Conservation (phyloP, 2,888 invertebrate species). For the Caenorhabditis angaria region DNA sequence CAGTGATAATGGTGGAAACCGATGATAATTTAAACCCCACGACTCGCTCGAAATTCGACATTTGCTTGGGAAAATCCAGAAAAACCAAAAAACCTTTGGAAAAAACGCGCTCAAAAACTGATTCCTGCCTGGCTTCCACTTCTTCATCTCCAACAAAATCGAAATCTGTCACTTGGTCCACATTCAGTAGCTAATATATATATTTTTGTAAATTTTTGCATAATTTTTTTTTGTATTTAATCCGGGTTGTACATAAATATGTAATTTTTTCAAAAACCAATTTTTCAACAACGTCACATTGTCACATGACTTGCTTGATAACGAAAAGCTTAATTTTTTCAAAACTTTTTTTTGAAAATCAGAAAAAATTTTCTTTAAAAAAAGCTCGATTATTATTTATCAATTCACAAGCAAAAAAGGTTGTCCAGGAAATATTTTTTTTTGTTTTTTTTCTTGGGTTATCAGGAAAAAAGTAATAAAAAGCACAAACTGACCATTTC, state of each 20-base stretch:
- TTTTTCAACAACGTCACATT: too few relatives aligned
- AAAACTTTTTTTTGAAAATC: conserved; percentile 6
- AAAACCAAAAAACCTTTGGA: conserved; percentile 17
- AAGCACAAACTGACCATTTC: too few relatives aligned
- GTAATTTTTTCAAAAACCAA: too few relatives aligned
- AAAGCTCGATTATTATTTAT: too few relatives aligned
- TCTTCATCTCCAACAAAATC: conserved; percentile 19
- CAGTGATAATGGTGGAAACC: conserved; percentile 44
- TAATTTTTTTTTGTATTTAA: too few relatives aligned
- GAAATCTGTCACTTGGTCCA: conserved; percentile 35
- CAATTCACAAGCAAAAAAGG: too few relatives aligned
- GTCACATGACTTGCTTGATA: too few relatives aligned
- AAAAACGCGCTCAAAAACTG: conserved; percentile 36
- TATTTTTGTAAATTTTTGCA: not conserved
- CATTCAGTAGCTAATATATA: conserved; percentile 17
- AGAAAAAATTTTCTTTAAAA: conserved; percentile 2
- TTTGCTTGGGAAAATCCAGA: conserved; percentile 20
- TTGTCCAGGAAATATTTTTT: too few relatives aligned
- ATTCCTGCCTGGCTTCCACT: conserved; percentile 30
- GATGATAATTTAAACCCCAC: conserved; percentile 17
- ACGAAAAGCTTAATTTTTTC: not conserved
- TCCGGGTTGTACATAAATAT: too few relatives aligned
- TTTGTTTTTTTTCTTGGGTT: too few relatives aligned
- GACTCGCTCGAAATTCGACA: conserved; percentile 19
- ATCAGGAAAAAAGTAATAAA: too few relatives aligned